Percentiles rank a stretch among this genome's conserved stretches.
Evolutionary conservation across 2,888 invertebrate genomes (phyloP).

Genomic region (Diadegma fenestrale): DNA sequence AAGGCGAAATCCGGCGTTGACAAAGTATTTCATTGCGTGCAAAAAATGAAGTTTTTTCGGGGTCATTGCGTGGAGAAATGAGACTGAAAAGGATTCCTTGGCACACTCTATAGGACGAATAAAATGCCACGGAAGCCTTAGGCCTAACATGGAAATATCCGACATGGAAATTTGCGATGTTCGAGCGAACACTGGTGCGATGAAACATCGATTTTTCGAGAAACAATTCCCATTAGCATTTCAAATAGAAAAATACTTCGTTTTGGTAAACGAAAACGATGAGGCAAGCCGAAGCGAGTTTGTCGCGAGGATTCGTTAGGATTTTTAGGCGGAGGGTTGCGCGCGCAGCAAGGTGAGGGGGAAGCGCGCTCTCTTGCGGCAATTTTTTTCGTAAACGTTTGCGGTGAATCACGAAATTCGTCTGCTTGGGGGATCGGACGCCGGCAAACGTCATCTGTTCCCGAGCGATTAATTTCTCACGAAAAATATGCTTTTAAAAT

Average conservation of each 20-base stretch:
- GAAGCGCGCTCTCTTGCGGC: conserved; percentile 26
- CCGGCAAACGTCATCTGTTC: conserved; percentile 24
- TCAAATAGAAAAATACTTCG: neutral
- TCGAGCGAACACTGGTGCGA: neutral
- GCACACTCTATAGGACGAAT: neutral
- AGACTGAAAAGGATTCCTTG: neutral
- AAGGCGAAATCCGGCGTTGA: neutral
- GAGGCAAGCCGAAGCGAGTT: neutral
- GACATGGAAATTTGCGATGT: neutral
- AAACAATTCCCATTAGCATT: neutral
- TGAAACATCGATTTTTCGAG: neutral
- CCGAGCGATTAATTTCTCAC: neutral
- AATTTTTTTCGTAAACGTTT: neutral
- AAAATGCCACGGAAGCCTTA: neutral
- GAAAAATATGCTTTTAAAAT: neutral
- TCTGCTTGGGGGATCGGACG: neutral
- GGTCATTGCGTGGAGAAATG: neutral
- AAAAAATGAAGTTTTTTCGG: neutral
- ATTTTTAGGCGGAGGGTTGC: neutral
- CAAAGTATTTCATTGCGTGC: neutral
- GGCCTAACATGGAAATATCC: neutral
- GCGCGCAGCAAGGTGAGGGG: neutral
- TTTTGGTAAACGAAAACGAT: neutral
- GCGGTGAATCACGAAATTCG: conserved; percentile 14
- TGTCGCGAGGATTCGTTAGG: neutral